Conservation (phyloP, 2,113 vertebrate genomes). For the Pituophis catenifer region DNA sequence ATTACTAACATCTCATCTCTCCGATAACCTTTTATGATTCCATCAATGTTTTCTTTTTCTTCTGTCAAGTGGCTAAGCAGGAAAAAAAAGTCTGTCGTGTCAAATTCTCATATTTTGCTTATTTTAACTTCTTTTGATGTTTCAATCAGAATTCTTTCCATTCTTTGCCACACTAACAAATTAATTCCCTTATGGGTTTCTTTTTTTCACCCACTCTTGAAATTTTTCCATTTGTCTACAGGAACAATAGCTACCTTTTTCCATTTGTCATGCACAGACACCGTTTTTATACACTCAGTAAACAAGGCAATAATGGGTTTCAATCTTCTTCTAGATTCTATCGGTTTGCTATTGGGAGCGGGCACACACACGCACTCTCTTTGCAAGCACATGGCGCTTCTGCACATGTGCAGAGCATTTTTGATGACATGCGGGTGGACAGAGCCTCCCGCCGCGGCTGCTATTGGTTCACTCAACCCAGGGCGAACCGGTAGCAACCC, state of each 20-base stretch:
- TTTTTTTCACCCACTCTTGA: neutral
- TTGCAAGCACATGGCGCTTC: rapidly evolving
- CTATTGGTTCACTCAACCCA: too few relatives aligned
- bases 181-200: neutral
- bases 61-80: neutral
- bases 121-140: neutral
- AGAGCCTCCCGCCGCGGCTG: too few relatives aligned
- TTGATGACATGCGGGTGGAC: too few relatives aligned
- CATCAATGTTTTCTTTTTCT: neutral
- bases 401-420: too few relatives aligned
- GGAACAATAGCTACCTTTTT: neutral
- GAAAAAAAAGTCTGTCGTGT: neutral
- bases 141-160: neutral
- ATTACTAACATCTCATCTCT: neutral
- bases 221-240: neutral
- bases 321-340: too few relatives aligned
- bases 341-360: too few relatives aligned
- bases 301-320: neutral
- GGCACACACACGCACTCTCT: too few relatives aligned
- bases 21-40: neutral
- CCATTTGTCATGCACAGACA: neutral
- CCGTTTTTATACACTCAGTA: neutral
- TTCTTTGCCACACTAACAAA: neutral
- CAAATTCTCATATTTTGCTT: neutral
- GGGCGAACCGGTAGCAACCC: too few relatives aligned